Evolutionary conservation across 1,140 invertebrate genomes (phyloP).

Genomic region (Hormaphis cornu): DNA sequence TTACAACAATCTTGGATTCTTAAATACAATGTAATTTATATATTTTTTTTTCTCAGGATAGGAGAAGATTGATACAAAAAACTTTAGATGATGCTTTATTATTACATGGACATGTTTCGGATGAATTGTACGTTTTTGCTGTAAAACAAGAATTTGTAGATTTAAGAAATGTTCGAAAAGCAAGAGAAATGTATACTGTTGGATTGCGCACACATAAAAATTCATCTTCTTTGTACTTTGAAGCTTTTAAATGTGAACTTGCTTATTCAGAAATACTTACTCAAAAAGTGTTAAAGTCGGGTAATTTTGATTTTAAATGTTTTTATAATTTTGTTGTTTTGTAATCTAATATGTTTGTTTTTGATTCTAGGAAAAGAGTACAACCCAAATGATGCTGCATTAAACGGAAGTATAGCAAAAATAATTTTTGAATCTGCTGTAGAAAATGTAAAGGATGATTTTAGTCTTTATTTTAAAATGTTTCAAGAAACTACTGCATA

Average conservation of each 20-base stretch:
- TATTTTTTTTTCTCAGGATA: background rate
- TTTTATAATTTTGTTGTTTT: background rate
- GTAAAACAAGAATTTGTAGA: slow-evolving; percentile 1
- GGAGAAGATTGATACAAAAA: background rate
- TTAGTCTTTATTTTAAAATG: slow-evolving; percentile 9
- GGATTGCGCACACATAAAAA: slow-evolving; percentile 3
- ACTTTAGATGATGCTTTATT: background rate
- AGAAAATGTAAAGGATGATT: background rate
- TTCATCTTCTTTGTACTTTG: background rate
- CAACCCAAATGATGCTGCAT: background rate
- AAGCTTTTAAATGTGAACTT: slow-evolving; percentile 23
- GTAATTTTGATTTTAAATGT: background rate
- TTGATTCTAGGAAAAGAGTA: background rate
- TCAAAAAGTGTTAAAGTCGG: background rate
- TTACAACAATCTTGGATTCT: too few species aligned
- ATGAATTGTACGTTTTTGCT: slow-evolving; percentile 13
- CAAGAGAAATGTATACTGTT: slow-evolving; percentile 10
- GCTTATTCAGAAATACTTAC: background rate
- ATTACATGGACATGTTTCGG: slow-evolving; percentile 18
- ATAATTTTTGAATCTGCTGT: background rate
- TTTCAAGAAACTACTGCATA: background rate
- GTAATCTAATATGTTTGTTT: background rate
- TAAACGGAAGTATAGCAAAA: slow-evolving; percentile 9
- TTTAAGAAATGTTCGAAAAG: slow-evolving; percentile 5
- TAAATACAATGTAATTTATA: too few species aligned